A percentile compares a stretch with the other conserved stretches of the same genome.
phyloP scores from a whole-genome alignment of 2,113 vertebrate genomes.

The Cololabis saira region DNA sequence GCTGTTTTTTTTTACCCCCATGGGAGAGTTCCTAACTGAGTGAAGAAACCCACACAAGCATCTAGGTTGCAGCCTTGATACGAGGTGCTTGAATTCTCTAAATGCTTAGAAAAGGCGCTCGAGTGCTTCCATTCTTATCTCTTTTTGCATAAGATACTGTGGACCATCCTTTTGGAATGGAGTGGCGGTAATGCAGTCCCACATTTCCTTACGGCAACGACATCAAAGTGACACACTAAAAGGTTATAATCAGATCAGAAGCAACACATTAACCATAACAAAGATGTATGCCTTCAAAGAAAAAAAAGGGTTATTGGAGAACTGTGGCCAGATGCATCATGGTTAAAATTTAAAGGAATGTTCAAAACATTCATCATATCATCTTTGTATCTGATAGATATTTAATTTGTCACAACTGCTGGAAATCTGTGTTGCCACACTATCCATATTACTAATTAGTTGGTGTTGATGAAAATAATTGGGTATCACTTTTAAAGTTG shows the following conservation, averaged over 20 bases:
- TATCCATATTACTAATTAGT: not conserved
- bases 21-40: not conserved
- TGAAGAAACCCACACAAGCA: not conserved
- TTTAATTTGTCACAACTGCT: too few species aligned
- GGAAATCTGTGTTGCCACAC: too few species aligned
- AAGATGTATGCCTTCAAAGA: not conserved
- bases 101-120: not conserved
- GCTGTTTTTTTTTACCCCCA: not conserved
- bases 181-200: not conserved
- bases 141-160: constrained; percentile 1
- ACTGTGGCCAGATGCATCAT: not conserved
- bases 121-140: not conserved
- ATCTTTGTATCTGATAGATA: too few species aligned
- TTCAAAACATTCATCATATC: too few species aligned
- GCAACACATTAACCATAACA: not conserved
- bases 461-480: constrained; percentile 4
- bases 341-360: not conserved
- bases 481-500: not conserved
- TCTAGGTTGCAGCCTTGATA: not conserved
- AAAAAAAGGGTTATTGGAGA: not conserved
- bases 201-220: not conserved
- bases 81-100: not conserved
- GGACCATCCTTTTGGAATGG: constrained; percentile 1
- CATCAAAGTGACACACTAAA: constrained; percentile 1
- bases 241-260: not conserved